These are phyloP conservation scores for Enteromius treurensis DNA, from an alignment of 2,797 vertebrate species.

Conservation along the genomic window DNA sequence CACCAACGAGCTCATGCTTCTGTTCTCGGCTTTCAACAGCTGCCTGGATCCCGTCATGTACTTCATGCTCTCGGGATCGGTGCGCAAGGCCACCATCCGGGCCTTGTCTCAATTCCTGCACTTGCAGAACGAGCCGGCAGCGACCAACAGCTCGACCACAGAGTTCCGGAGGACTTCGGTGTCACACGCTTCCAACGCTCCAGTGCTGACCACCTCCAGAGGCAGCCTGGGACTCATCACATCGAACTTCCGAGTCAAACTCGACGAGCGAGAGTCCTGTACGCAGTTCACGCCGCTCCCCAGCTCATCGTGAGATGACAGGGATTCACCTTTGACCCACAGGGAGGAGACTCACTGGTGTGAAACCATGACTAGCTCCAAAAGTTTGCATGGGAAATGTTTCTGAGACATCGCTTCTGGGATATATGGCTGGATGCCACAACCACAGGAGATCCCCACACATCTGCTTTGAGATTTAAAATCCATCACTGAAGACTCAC, in stretches of 20 bases:
- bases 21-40: conserved; percentile 90
- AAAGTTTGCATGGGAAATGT: not conserved
- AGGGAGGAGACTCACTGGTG: not conserved
- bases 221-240: conserved; percentile 24
- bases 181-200: conserved; percentile 32
- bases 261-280: not conserved
- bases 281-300: not conserved
- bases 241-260: not conserved
- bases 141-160: conserved; percentile 63
- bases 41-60: conserved; percentile 94
- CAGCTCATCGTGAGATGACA: not conserved
- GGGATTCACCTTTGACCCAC: not conserved
- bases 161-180: conserved; percentile 54
- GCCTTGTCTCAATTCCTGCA: conserved; percentile 71
- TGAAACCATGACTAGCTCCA: not conserved
- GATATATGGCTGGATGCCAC: not conserved
- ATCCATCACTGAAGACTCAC: not conserved
- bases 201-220: not conserved
- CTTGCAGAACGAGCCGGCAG: not conserved
- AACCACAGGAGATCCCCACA: not conserved
- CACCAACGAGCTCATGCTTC: conserved; percentile 85
- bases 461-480: not conserved
- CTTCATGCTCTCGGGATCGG: conserved; percentile 86
- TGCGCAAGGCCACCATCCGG: conserved; percentile 83
- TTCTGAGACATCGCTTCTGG: not conserved